Base-by-base conservation (phyloP, 1,140 invertebrate genomes). In the Drosophila ambigua region DNA sequence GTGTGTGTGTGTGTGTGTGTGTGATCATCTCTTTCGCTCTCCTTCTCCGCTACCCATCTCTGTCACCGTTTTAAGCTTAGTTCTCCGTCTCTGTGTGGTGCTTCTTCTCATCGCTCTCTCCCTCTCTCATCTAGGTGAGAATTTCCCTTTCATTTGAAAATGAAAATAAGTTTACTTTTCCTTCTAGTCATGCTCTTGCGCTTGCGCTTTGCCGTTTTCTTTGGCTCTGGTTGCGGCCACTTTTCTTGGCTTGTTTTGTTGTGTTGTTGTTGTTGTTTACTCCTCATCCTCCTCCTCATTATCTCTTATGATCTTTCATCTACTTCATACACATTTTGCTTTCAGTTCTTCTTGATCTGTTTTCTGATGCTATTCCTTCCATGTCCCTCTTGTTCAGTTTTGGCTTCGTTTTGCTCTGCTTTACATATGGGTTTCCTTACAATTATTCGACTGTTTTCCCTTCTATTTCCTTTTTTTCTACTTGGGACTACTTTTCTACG, bases 61-160 rank as follows among this genome's bases (percentile, higher is more conserved):
- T 46, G 8, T 35, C 13, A 13, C 35, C 13, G 35, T 13, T 11
- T 39, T 4, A 39, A 39, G 51, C 39, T 53, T 41, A 35, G 51
- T 24, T 24, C 24, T 24, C 15, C 3, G n/a, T 5, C 58, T 41
- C n/a, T 24, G 31, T 15, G 58, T 52, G 28, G 15, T 65, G 6
- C 15, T 16, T 35, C 59, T 53, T 13, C 49, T 41, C 69, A 57
- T 74, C 49, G 28, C 49, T 41, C 46, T 77, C 72, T 48, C 49
- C 31, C 54, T 73, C 60, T 65, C 75, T 77, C 76, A 82, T 83
- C 84, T 88, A 77, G 83, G 80, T 87, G 88, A 90, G 88, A 90
- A 88, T 90, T 90, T 90, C 88, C 88, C 88, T 90, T 90, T 90
- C 88, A 90, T 90, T 90, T 90, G 88, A 90, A 90, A 90, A 90